Evolutionary conservation across 2,797 vertebrate genomes (phyloP).

Genomic region (Oreonectes daqikongensis): DNA sequence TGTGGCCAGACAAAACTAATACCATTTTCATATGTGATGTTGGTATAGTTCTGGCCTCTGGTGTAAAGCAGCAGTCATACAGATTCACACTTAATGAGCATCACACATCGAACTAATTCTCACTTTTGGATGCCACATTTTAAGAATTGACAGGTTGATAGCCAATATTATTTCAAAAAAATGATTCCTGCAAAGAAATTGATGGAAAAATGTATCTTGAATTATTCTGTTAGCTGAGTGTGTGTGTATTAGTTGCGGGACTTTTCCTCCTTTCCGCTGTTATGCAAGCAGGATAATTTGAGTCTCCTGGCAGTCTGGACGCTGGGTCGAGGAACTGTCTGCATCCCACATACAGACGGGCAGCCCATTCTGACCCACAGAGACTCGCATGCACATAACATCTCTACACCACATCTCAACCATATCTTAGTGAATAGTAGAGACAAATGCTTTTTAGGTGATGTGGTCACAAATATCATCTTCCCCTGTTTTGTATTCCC

Average conservation of each 20-base stretch:
- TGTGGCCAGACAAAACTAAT: slow-evolving; percentile 33
- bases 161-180: slow-evolving; percentile 51
- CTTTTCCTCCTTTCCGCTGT: slow-evolving; percentile 62
- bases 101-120: slow-evolving; percentile 26
- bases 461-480: background rate
- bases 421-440: background rate
- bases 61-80: slow-evolving; percentile 50
- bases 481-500: background rate
- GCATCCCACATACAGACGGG: slow-evolving; percentile 27
- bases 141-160: background rate
- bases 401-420: background rate
- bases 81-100: slow-evolving; percentile 21
- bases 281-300: slow-evolving; percentile 66
- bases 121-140: slow-evolving; percentile 6
- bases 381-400: background rate
- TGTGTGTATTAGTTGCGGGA: slow-evolving; percentile 31
- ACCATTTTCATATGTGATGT: slow-evolving; percentile 44
- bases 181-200: slow-evolving; percentile 59
- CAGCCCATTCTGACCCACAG: slow-evolving; percentile 11
- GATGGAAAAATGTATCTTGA: slow-evolving; percentile 68
- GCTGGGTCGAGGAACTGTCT: slow-evolving; percentile 11
- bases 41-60: slow-evolving; percentile 52
- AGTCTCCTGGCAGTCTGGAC: slow-evolving; percentile 48
- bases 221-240: slow-evolving; percentile 67
- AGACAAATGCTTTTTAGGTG: background rate